Evolutionary conservation across 1,140 invertebrate genomes (phyloP).

Genomic region (Polypedilum vanderplanki): DNA sequence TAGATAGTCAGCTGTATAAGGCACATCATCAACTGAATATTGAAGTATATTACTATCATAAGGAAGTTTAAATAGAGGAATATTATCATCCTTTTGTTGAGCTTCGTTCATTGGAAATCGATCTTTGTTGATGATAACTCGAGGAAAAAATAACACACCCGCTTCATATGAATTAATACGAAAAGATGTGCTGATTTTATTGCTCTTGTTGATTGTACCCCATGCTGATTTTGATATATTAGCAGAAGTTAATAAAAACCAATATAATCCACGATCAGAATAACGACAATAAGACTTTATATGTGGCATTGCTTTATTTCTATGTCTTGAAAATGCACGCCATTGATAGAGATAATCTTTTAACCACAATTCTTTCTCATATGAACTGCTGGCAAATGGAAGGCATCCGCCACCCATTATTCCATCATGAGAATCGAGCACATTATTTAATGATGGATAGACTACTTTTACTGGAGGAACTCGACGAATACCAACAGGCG

Average conservation of each 20-base stretch:
- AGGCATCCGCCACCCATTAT: slow-evolving; percentile 76
- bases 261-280: slow-evolving; percentile 58
- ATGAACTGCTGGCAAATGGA: slow-evolving; percentile 72
- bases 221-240: slow-evolving; percentile 95
- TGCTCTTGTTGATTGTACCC: slow-evolving; percentile 67
- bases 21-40: slow-evolving; percentile 56
- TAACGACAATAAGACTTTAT: slow-evolving; percentile 86
- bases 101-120: slow-evolving; percentile 42
- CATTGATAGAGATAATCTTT: slow-evolving; percentile 72
- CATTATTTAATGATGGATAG: slow-evolving; percentile 72
- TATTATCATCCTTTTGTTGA: slow-evolving; percentile 38
- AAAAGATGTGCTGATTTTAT: slow-evolving; percentile 50
- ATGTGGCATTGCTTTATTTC: slow-evolving; percentile 82
- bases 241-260: slow-evolving; percentile 84
- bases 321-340: slow-evolving; percentile 59
- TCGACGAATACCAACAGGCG: slow-evolving; percentile 36
- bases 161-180: slow-evolving; percentile 85
- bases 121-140: slow-evolving; percentile 60
- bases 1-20: slow-evolving; percentile 45
- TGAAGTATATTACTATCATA: slow-evolving; percentile 67
- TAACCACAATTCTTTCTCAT: slow-evolving; percentile 83
- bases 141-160: slow-evolving; percentile 82
- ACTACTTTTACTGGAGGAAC: slow-evolving; percentile 42
- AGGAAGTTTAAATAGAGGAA: slow-evolving; percentile 60
- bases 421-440: slow-evolving; percentile 75